Evolutionary conservation across 2,797 vertebrate genomes (phyloP), one percentile per base, ranked within the genome.

Genomic region (Acropternis orthonyx): DNA sequence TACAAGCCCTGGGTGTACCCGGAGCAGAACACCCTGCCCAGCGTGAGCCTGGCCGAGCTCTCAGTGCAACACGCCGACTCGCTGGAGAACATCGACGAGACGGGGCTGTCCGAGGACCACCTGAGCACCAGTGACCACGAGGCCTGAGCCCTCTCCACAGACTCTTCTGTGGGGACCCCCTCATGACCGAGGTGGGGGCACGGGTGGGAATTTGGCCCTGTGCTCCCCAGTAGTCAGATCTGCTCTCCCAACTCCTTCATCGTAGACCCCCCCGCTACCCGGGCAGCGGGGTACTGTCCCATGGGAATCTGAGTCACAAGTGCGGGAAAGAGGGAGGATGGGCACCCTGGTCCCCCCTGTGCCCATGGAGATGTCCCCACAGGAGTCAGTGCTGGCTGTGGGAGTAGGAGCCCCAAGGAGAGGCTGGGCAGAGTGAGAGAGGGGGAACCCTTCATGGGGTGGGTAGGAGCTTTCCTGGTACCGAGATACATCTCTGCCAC

Each of bases 1-100:
- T 97, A 98, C 95, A 99, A 99, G 97, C 98, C 98, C 4, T 98
- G 98, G 98, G 96, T 98, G 92, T 99, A 97, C 72, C 98, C 98
- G 0, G 98, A 98, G 93, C 98, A 98, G 98, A 99, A 98, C 97
- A 96, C 96, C 0, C 96, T 98, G 83, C 98, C 98, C 37, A 97
- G 96, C 63, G 95, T 99, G 61, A 98, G 87, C 76, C 91, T 97
- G 86, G 94, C 97, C 0, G 98, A 98, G 92, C 98, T 98, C 65
- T 97, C 97, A 0, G 62, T 98, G 93, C 98, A 98, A 95, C 97
- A 98, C 1, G 98, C 98, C 0, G 98, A 98, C 36, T 99, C 98
- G 0, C 97, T 98, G 97, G 98, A 98, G 71, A 98, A 98, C 96
- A 98, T 99, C 4, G 98, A 98, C 0, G 98, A 99, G 97, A 98